phyloP scores from a whole-genome alignment of 2,797 vertebrate species.

The Gadopsis marmoratus region DNA sequence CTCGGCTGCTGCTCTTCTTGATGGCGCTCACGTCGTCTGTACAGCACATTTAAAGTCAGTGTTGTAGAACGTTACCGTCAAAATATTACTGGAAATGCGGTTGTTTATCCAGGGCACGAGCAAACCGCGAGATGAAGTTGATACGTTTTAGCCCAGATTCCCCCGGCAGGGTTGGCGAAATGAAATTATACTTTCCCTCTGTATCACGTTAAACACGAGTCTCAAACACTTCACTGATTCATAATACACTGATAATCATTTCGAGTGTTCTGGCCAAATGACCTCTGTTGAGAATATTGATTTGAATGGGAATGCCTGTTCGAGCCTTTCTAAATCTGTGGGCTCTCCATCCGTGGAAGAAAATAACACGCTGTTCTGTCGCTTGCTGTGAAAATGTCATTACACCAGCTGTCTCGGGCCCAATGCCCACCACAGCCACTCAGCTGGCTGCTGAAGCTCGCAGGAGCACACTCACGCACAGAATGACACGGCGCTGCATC shows the following conservation, averaged over 20 bases:
- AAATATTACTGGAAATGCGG: constrained; percentile 12
- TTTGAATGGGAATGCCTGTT: constrained; percentile 63
- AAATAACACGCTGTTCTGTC: constrained; percentile 74
- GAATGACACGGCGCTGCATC: constrained; percentile 38
- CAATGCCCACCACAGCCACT: constrained; percentile 62
- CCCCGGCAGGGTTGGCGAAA: constrained; percentile 3
- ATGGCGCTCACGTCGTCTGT: constrained; percentile 8
- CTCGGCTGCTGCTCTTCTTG: constrained; percentile 22
- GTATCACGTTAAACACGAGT: constrained; percentile 31
- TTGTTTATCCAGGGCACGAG: not conserved
- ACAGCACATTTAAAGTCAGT: constrained; percentile 38
- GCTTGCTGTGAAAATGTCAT: constrained; percentile 81
- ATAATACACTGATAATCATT: constrained; percentile 47
- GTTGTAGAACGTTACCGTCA: constrained; percentile 23
- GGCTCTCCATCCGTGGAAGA: constrained; percentile 58
- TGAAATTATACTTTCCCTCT: constrained; percentile 32
- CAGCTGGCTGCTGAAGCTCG: constrained; percentile 64
- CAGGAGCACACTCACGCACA: constrained; percentile 33
- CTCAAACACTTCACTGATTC: constrained; percentile 47
- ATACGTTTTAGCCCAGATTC: not conserved
- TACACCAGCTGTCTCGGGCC: constrained; percentile 80
- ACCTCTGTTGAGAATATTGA: constrained; percentile 66
- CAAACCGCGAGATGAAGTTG: not conserved
- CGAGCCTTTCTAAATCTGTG: constrained; percentile 62
- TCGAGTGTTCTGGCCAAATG: constrained; percentile 43